Evolutionary conservation across 2,113 vertebrate species (phyloP).

Genomic region (Sturnus vulgaris): DNA sequence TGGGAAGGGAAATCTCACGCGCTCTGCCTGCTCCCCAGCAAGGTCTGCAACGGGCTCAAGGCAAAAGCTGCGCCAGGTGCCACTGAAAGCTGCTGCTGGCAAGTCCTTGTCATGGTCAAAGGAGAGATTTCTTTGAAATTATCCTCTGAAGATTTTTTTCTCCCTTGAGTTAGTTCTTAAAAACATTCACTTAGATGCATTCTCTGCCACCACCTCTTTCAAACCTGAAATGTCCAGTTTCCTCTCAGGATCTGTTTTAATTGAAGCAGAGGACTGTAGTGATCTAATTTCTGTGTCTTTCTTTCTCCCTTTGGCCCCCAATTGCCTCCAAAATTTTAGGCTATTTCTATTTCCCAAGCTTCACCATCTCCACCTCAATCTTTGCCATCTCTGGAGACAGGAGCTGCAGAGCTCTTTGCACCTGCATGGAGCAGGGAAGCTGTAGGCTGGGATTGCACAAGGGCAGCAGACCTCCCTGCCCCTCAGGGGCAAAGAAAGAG

Average conservation of each 20-base stretch:
- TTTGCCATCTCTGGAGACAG: not conserved
- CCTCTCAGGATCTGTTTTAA: not conserved
- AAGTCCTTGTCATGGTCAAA: slow-evolving; percentile 43
- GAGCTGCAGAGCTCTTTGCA: not conserved
- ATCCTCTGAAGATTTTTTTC: not conserved
- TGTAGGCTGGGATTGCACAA: not conserved
- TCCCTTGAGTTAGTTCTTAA: not conserved
- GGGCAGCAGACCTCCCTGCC: not conserved
- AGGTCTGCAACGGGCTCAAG: not conserved
- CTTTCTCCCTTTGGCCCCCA: not conserved
- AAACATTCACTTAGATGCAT: not conserved
- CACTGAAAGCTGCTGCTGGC: slow-evolving; percentile 11
- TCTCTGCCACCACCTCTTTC: not conserved
- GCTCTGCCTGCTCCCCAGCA: not conserved
- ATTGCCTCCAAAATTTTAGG: not conserved
- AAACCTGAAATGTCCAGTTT: not conserved
- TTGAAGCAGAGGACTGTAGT: not conserved
- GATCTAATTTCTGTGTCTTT: not conserved
- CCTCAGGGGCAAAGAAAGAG: not conserved
- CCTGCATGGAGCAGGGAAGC: not conserved
- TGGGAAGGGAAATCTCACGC: not conserved
- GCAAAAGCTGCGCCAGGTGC: not conserved
- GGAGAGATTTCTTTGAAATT: not conserved
- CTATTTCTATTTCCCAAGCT: not conserved
- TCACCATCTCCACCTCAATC: not conserved